These are phyloP conservation scores for Apis laboriosa DNA, from an alignment of 1,140 invertebrate genomes.

Conservation along the genomic window DNA sequence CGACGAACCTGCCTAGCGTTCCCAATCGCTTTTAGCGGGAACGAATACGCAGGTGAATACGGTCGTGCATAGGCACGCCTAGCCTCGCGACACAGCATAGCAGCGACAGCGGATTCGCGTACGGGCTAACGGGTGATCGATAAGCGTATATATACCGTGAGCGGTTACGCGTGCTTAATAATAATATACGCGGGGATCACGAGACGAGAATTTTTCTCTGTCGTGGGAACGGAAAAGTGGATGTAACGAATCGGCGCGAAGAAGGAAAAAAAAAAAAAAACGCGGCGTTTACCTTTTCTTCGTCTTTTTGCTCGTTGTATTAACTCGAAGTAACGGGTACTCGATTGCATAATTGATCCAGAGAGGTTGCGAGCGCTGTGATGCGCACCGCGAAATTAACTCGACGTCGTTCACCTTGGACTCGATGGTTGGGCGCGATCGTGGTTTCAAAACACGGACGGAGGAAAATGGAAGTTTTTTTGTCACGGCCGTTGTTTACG, in stretches of 20 bases:
- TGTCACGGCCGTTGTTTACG: conserved; percentile 11
- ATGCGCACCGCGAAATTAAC: conserved; percentile 30
- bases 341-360: conserved; percentile 49
- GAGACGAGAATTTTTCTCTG: too few relatives aligned
- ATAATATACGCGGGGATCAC: conserved; percentile 4
- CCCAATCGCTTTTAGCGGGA: not conserved
- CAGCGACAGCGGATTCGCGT: conserved; percentile 24
- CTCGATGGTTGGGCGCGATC: not conserved
- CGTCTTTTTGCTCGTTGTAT: not conserved
- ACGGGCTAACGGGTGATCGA: conserved; percentile 39
- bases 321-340: conserved; percentile 40
- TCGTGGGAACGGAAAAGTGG: too few relatives aligned
- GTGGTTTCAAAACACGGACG: too few relatives aligned
- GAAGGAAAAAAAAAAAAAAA: too few relatives aligned
- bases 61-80: conserved; percentile 27
- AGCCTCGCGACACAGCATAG: not conserved
- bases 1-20: too few relatives aligned
- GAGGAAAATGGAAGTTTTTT: too few relatives aligned
- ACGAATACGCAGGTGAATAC: conserved; percentile 16
- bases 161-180: conserved; percentile 46
- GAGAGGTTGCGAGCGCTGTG: conserved; percentile 5
- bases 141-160: conserved; percentile 37
- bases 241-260: too few relatives aligned
- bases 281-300: too few relatives aligned
- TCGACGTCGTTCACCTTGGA: conserved; percentile 32